Conservation (phyloP, 1,140 invertebrate species). For the Drosophila quadrilineata region DNA sequence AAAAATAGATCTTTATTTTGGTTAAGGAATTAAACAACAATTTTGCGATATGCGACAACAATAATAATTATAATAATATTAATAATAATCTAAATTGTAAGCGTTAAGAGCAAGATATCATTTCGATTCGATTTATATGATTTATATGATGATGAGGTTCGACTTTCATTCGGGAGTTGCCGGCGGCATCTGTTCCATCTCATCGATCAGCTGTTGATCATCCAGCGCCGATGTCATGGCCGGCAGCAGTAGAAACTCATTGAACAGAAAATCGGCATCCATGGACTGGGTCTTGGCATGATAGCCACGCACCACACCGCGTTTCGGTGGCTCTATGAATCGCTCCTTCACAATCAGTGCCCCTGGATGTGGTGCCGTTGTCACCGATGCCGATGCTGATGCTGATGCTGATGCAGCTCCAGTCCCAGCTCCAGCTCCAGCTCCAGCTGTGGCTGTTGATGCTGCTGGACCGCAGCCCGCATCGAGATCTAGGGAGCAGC, state of each 20-base stretch:
- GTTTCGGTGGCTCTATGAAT: conserved; percentile 82
- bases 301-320: conserved; percentile 82
- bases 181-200: not conserved
- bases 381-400: conserved; percentile 5
- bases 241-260: conserved; percentile 70
- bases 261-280: conserved; percentile 75
- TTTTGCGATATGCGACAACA: conserved; percentile 27
- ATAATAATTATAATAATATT: too few relatives aligned
- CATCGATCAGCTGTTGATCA: too few relatives aligned
- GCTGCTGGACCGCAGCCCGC: conserved; percentile 1
- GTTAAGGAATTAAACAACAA: conserved; percentile 47
- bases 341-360: conserved; percentile 81
- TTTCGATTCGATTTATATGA: not conserved
- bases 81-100: conserved; percentile 37
- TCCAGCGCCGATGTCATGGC: conserved; percentile 34
- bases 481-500: conserved; percentile 17
- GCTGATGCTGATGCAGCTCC: not conserved
- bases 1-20: conserved; percentile 54
- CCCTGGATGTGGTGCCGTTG: conserved; percentile 59
- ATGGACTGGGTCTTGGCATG: conserved; percentile 81
- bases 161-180: too few relatives aligned
- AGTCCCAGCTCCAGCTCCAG: conserved; percentile 1
- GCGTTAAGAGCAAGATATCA: conserved; percentile 16
- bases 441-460: not conserved
- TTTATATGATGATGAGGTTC: too few relatives aligned